A percentile compares a stretch with the other conserved stretches of the same genome.
Conservation (phyloP, 2,888 invertebrate genomes). For the Augochlorella aurata region DNA sequence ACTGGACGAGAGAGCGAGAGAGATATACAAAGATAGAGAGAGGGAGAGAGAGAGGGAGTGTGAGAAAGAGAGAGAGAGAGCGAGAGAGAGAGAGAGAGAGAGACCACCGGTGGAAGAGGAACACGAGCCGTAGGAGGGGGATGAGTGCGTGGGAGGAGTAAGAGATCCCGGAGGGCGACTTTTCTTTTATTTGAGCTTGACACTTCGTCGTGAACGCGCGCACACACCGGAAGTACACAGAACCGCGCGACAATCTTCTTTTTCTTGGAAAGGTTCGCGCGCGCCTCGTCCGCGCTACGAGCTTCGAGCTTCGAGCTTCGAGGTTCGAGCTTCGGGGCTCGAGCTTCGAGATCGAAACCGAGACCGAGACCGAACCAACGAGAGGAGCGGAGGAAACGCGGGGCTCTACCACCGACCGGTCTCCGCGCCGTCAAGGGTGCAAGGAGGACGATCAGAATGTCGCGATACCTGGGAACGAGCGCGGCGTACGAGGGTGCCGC, state of each 20-base stretch:
- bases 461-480: constrained; percentile 35
- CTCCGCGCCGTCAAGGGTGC: constrained; percentile 37
- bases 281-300: constrained; percentile 4
- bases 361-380: neutral
- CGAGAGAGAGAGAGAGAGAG: constrained; percentile 35
- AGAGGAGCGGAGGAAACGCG: constrained; percentile 19
- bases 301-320: neutral
- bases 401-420: constrained; percentile 1
- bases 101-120: constrained; percentile 51
- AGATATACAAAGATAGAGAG: constrained; percentile 21
- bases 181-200: constrained; percentile 80
- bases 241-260: constrained; percentile 44
- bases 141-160: constrained; percentile 65
- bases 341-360: neutral
- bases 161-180: constrained; percentile 73
- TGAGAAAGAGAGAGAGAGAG: neutral
- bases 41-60: neutral
- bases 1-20: constrained; percentile 13
- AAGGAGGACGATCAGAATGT: constrained; percentile 48
- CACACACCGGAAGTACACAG: constrained; percentile 72
- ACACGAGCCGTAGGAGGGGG: constrained; percentile 62
- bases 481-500: constrained; percentile 44
- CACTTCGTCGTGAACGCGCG: constrained; percentile 76
- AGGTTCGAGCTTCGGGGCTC: neutral
- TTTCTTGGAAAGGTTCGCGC: constrained; percentile 21